Conservation (phyloP, 2,797 vertebrate genomes). For the Alosa sapidissima region DNA sequence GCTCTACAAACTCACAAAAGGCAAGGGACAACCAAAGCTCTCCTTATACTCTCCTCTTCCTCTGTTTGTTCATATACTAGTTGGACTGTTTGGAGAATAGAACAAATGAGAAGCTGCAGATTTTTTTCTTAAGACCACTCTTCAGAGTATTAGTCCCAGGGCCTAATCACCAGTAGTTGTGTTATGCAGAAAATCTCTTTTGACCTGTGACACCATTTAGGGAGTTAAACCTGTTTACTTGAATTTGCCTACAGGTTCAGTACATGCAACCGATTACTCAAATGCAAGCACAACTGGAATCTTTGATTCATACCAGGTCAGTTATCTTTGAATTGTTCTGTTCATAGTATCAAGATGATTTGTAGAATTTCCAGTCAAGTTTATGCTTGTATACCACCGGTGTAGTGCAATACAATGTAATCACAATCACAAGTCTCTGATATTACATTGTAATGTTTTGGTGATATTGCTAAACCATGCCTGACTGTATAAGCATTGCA, state of each 20-base stretch:
- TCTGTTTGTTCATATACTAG: neutral
- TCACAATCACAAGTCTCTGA: neutral
- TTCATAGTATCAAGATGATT: neutral
- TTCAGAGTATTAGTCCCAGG: neutral
- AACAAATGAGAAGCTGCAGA: neutral
- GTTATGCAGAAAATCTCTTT: neutral
- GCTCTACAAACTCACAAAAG: slow-evolving; percentile 89
- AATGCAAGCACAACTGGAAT: slow-evolving; percentile 92
- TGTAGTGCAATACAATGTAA: neutral
- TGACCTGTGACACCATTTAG: neutral
- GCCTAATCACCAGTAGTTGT: neutral
- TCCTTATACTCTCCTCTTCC: neutral
- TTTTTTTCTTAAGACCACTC: neutral
- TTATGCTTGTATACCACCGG: neutral
- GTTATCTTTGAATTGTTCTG: neutral
- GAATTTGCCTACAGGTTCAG: slow-evolving; percentile 68
- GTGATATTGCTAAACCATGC: neutral
- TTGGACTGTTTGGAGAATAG: neutral
- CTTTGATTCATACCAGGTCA: slow-evolving; percentile 90
- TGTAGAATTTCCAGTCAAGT: neutral
- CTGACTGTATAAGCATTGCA: neutral
- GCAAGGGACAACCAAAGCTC: slow-evolving; percentile 58
- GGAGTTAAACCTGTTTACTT: neutral
- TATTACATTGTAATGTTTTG: neutral
- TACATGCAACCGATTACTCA: slow-evolving; percentile 92